phyloP scores from a whole-genome alignment of 1,140 invertebrate genomes.

The Drosophila leontia region DNA sequence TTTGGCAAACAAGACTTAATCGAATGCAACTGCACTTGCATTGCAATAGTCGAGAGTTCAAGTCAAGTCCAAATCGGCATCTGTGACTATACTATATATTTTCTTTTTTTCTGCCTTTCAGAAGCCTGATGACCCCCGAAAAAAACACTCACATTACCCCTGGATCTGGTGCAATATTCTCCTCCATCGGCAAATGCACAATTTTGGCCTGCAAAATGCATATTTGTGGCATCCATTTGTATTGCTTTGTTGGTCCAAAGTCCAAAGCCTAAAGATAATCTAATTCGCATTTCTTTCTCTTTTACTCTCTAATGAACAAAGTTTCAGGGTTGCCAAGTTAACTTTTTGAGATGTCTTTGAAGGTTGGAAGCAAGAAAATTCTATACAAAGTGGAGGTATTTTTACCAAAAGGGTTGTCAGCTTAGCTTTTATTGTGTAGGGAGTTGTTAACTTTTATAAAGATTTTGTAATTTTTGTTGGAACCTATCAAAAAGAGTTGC shows the following conservation, averaged over 20 bases:
- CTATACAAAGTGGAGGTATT: neutral
- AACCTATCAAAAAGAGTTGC: neutral
- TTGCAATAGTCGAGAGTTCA: constrained; percentile 15
- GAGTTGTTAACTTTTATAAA: too few relatives aligned
- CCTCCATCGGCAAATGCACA: constrained; percentile 43
- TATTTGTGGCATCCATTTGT: constrained; percentile 53
- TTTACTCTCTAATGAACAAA: constrained; percentile 30
- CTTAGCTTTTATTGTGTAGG: too few relatives aligned
- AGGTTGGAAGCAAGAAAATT: neutral
- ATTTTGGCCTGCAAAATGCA: constrained; percentile 48
- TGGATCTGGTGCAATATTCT: constrained; percentile 1
- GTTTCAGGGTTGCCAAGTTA: constrained; percentile 12
- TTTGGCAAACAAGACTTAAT: constrained; percentile 31
- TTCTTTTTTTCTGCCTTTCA: neutral
- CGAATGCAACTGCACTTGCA: constrained; percentile 37
- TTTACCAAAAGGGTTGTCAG: neutral
- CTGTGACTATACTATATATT: constrained; percentile 5
- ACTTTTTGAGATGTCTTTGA: neutral
- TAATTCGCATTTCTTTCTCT: constrained; percentile 45
- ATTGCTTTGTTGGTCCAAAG: constrained; percentile 43
- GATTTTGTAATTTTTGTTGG: neutral
- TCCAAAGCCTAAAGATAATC: constrained; percentile 47
- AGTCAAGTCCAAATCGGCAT: constrained; percentile 12
- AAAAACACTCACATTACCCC: constrained; percentile 3
- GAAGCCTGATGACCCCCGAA: neutral